Base-by-base conservation (phyloP, 1,140 invertebrate genomes). In the Oscheius sp. region DNA sequence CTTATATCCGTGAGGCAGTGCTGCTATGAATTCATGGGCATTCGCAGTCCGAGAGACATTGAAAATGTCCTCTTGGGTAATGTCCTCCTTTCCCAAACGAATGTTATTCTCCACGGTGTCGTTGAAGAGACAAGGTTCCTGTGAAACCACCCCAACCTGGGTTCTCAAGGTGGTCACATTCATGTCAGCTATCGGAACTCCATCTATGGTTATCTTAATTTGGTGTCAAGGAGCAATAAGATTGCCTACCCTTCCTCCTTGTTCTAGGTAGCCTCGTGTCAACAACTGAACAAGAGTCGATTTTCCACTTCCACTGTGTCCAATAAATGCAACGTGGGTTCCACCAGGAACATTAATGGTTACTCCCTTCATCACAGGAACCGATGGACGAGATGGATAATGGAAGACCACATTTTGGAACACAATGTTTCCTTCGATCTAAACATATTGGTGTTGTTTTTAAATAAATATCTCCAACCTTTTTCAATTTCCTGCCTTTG, bases 261-360 rank as follows among this genome's bases (percentile, higher is more conserved):
- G 28, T 7, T 32, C 61, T 26, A n/a, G 18, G 31, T 63, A 63
- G 10, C 31, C 28, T 63, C 32, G 31, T 26, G 0, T 55, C 49
- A 55, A 55, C 7, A 55, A 32, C 10, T 32, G 28, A 32, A 63
- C 31, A 36, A 38, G 13, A 4, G 68, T 69, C n/a, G 68, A 65
- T 36, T 69, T 69, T 2, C 68, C 68, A 61, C 52, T 68, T 38
- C 73, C 68, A 2, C 32, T 81, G 65, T 74, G 70, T 75, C 89
- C 88, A 79, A 93, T 94, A 82, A 98, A 86, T 20, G 95, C 95
- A 28, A 94, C 87, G n/a, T n/a, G n/a, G n/a, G n/a, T n/a, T n/a
- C n/a, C n/a, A n/a, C n/a, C n/a, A n/a, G n/a, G n/a, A n/a, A n/a
- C n/a, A n/a, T n/a, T n/a, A n/a, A n/a, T n/a, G n/a, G n/a, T n/a